These are phyloP conservation scores for Eremophila alpestris DNA, from an alignment of 2,797 vertebrate genomes.

Conservation along the genomic window DNA sequence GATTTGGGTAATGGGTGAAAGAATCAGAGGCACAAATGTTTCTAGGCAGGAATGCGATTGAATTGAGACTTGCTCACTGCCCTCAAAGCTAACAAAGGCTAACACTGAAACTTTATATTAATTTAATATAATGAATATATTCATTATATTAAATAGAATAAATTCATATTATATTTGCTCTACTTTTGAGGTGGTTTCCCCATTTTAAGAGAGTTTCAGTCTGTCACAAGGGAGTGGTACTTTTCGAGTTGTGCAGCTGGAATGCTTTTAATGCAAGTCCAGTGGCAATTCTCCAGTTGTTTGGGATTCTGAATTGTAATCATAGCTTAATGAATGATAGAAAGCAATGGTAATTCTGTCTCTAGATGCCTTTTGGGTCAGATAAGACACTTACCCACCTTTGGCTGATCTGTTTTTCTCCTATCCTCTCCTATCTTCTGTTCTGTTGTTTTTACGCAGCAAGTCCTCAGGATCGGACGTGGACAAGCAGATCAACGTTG, in stretches of 20 bases:
- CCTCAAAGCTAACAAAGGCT: background rate
- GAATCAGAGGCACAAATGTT: background rate
- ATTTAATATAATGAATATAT: no score
- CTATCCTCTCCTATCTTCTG: background rate
- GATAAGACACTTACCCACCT: background rate
- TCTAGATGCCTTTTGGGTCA: background rate
- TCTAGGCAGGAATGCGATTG: background rate
- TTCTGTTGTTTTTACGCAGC: background rate
- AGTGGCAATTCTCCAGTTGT: background rate
- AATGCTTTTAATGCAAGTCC: background rate
- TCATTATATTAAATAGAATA: no score
- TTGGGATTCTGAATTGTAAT: background rate
- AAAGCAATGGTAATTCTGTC: background rate
- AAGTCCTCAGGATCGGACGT: background rate
- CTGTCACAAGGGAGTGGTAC: rapidly evolving
- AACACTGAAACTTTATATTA: background rate
- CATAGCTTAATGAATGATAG: background rate
- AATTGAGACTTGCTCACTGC: background rate
- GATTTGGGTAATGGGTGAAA: background rate
- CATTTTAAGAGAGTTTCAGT: background rate
- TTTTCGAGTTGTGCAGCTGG: background rate
- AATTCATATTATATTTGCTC: no score
- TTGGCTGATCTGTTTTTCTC: background rate
- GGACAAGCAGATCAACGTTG: background rate
- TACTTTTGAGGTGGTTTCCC: no score